phyloP scores from a whole-genome alignment of 2,113 vertebrate genomes.

The Sclerurus mexicanus region DNA sequence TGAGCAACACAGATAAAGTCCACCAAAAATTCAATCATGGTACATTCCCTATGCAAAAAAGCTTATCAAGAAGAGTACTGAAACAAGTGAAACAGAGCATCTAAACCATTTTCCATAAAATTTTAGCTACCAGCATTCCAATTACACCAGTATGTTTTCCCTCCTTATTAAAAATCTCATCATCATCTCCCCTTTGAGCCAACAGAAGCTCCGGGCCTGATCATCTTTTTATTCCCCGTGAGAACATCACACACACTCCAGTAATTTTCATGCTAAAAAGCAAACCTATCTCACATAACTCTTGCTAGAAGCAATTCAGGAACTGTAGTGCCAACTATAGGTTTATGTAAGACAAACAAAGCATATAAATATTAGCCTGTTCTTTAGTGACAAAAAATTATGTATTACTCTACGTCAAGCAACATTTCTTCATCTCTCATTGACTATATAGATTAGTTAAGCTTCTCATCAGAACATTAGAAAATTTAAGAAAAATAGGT shows the following conservation, averaged over 20 bases:
- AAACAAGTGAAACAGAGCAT: neutral
- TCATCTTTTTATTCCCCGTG: neutral
- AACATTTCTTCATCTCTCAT: neutral
- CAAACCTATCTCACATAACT: neutral
- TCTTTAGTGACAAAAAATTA: neutral
- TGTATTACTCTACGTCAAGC: neutral
- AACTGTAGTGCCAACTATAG: neutral
- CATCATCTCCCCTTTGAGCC: neutral
- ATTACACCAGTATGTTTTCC: neutral
- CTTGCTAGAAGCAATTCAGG: neutral
- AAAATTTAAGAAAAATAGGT: neutral
- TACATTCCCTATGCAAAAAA: neutral
- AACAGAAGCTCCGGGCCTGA: neutral
- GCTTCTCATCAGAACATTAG: neutral
- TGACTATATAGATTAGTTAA: neutral
- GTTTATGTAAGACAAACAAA: neutral
- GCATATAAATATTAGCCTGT: neutral
- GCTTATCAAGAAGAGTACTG: neutral
- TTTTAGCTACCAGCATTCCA: neutral
- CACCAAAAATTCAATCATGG: neutral
- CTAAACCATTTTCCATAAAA: neutral
- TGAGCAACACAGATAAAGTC: neutral
- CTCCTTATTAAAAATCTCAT: neutral
- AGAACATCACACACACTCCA: neutral
- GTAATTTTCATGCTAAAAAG: neutral